phyloP scores from a whole-genome alignment of 2,888 invertebrate species.

The Pedicia rivosa region DNA sequence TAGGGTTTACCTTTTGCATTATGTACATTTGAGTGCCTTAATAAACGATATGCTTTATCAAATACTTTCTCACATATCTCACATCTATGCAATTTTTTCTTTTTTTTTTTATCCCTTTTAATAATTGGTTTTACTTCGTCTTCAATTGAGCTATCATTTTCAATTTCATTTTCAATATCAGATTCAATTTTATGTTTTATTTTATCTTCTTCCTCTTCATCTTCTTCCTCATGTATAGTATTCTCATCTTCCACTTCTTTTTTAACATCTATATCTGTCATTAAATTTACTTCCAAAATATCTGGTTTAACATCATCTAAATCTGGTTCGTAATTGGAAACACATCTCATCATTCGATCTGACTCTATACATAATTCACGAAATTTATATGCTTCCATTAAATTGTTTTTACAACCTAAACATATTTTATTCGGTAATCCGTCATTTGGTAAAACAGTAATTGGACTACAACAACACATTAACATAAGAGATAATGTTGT shows the following conservation, averaged over 20 bases:
- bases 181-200: conserved; percentile 17
- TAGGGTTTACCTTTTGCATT: conserved; percentile 17
- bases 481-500: neutral
- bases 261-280: conserved; percentile 16
- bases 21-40: conserved; percentile 18
- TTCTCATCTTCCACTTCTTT: conserved; percentile 9
- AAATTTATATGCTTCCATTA: conserved; percentile 34
- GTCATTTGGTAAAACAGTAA: conserved; percentile 24
- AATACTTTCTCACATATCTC: conserved; percentile 33
- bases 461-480: neutral
- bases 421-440: conserved; percentile 44
- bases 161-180: neutral
- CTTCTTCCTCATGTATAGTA: conserved; percentile 9
- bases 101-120: conserved; percentile 15
- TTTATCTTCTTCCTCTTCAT: conserved; percentile 20
- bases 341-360: conserved; percentile 25
- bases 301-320: conserved; percentile 12
- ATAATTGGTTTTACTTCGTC: conserved; percentile 9
- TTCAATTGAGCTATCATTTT: neutral
- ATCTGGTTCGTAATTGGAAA: conserved; percentile 13
- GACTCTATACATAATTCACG: conserved; percentile 32
- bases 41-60: conserved; percentile 30
- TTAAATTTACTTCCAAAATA: conserved; percentile 14
- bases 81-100: conserved; percentile 20
- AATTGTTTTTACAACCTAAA: conserved; percentile 33